A percentile compares a stretch with the other conserved stretches of the same genome.
Evolutionary conservation across 1,140 invertebrate species (phyloP).

Genomic region (Drosophila pseudoobscura): DNA sequence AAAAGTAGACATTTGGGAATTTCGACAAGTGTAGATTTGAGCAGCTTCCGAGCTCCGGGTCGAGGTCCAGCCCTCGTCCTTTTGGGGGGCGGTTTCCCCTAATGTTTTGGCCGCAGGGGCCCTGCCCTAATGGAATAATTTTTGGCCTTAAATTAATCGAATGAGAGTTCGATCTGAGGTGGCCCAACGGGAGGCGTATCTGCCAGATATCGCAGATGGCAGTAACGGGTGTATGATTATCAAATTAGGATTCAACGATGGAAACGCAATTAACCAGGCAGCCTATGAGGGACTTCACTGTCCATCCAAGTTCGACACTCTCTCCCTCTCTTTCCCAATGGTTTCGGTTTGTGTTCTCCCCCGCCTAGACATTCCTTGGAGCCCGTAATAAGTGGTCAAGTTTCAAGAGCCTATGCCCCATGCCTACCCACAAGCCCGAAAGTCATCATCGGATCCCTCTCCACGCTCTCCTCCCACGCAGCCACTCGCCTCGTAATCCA

Average conservation of each 20-base stretch:
- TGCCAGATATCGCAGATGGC: constrained; percentile 46
- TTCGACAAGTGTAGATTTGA: constrained; percentile 63
- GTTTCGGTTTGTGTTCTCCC: too few relatives aligned
- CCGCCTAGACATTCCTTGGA: too few relatives aligned
- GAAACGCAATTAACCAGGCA: constrained; percentile 15
- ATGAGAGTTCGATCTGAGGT: constrained; percentile 28
- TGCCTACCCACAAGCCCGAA: constrained; percentile 4
- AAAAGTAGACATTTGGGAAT: constrained; percentile 81
- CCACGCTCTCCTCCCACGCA: not conserved
- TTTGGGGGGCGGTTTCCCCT: constrained; percentile 32
- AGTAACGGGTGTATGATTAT: constrained; percentile 6
- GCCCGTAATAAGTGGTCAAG: too few relatives aligned
- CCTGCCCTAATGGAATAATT: constrained; percentile 68
- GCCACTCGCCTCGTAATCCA: constrained; percentile 8
- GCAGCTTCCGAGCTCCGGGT: not conserved
- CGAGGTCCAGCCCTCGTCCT: constrained; percentile 1
- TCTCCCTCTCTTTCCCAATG: too few relatives aligned
- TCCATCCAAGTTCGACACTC: too few relatives aligned
- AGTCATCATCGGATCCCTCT: constrained; percentile 19
- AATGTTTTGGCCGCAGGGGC: constrained; percentile 60
- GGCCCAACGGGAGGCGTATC: not conserved
- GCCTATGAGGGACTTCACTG: not conserved
- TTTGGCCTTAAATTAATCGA: constrained; percentile 58
- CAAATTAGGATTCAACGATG: constrained; percentile 31
- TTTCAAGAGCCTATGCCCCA: too few relatives aligned